phyloP scores from a whole-genome alignment of 2,888 invertebrate species.

The Polydesmus complanatus region DNA sequence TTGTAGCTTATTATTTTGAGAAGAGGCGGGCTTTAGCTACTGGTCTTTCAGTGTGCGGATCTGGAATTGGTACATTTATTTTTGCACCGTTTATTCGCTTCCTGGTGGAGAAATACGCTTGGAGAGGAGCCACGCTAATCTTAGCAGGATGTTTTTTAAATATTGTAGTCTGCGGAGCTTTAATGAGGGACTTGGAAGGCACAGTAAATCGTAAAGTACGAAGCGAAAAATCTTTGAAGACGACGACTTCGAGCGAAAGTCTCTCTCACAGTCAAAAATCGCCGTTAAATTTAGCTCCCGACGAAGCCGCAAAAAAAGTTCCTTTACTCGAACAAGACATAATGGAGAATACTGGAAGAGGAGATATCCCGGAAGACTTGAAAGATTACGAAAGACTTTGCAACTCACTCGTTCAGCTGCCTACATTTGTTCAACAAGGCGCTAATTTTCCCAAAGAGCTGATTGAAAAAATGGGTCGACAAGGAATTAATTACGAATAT shows the following conservation, averaged over 20 bases:
- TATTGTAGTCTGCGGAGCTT: slow-evolving; percentile 62
- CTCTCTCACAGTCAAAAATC: slow-evolving; percentile 12
- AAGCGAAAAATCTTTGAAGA: slow-evolving; percentile 29
- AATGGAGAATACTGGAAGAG: slow-evolving; percentile 43
- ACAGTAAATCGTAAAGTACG: slow-evolving; percentile 36
- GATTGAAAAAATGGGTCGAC: slow-evolving; percentile 52
- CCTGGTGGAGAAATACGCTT: slow-evolving; percentile 55
- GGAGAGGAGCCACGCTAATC: slow-evolving; percentile 70
- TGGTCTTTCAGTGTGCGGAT: slow-evolving; percentile 71
- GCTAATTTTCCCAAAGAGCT: slow-evolving; percentile 64
- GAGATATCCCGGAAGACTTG: slow-evolving; percentile 26
- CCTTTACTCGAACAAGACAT: slow-evolving; percentile 3
- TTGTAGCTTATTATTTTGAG: slow-evolving; percentile 80
- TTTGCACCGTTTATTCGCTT: slow-evolving; percentile 66
- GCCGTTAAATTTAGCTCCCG: slow-evolving; percentile 1
- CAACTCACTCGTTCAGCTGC: slow-evolving; percentile 62
- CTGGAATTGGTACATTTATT: slow-evolving; percentile 74
- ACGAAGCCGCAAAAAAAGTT: background rate
- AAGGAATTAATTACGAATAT: slow-evolving; percentile 54
- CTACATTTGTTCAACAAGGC: slow-evolving; percentile 64
- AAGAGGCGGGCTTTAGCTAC: slow-evolving; percentile 70
- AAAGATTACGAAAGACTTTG: slow-evolving; percentile 20
- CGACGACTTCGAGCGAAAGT: slow-evolving; percentile 14
- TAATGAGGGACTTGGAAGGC: slow-evolving; percentile 80
- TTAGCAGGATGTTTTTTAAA: slow-evolving; percentile 65